Evolutionary conservation across 2,888 invertebrate genomes (phyloP).

Genomic region (Hybos culiciformis): DNA sequence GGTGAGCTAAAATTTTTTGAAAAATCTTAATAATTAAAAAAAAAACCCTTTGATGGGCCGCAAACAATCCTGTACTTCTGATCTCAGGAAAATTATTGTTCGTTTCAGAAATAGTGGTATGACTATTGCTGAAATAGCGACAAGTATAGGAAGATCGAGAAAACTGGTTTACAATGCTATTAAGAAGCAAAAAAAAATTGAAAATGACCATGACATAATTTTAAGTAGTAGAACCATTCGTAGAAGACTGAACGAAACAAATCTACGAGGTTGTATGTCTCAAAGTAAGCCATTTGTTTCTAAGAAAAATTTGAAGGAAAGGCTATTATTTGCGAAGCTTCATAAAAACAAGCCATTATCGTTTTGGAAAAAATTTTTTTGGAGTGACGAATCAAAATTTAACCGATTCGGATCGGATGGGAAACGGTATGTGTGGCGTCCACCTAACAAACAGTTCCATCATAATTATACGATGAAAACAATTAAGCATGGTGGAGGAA

Average conservation of each 20-base stretch:
- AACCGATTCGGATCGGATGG: background rate
- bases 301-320: background rate
- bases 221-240: too few species aligned
- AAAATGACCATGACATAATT: too few species aligned
- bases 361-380: background rate
- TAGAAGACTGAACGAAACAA: background rate
- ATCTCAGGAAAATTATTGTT: too few species aligned
- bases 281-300: background rate
- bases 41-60: too few species aligned
- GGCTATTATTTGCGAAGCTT: background rate
- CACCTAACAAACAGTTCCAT: background rate
- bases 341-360: background rate
- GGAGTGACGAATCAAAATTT: conserved; percentile 7
- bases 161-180: too few species aligned
- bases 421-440: background rate
- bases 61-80: too few species aligned
- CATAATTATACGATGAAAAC: background rate
- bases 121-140: too few species aligned
- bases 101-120: too few species aligned
- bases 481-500: conserved; percentile 5
- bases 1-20: too few species aligned
- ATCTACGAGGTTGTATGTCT: background rate
- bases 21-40: too few species aligned
- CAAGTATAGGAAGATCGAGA: too few species aligned
- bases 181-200: too few species aligned